Evolutionary conservation across 2,113 vertebrate species (phyloP).

Genomic region (Phrynocephalus versicolor): DNA sequence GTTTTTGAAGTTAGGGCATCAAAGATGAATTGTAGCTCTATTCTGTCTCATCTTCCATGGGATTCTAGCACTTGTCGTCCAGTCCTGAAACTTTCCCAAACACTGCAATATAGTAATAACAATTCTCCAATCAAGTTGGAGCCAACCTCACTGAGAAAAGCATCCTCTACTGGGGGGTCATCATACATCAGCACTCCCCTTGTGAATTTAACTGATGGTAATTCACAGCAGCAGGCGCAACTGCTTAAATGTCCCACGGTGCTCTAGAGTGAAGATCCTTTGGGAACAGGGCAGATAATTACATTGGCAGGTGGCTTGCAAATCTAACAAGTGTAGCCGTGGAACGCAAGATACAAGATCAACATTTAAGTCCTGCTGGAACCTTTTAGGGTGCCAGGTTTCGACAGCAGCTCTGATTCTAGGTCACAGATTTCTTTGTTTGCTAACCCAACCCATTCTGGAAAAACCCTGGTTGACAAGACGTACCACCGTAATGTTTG

Average conservation of each 20-base stretch:
- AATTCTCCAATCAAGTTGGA: neutral
- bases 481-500: neutral
- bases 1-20: too few species aligned
- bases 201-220: neutral
- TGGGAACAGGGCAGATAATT: neutral
- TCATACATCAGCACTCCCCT: neutral
- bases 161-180: neutral
- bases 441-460: neutral
- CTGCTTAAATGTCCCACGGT: neutral
- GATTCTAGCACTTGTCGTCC: neutral
- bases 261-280: neutral
- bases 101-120: neutral
- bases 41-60: neutral
- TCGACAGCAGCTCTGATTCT: neutral
- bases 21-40: too few species aligned
- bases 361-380: neutral
- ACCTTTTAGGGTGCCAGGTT: neutral
- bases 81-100: neutral
- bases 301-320: neutral
- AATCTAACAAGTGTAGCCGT: neutral
- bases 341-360: too few species aligned
- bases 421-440: neutral
- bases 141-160: neutral
- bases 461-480: neutral
- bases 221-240: neutral